phyloP scores from a whole-genome alignment of 2,113 vertebrate species.

The Camarhynchus parvulus region DNA sequence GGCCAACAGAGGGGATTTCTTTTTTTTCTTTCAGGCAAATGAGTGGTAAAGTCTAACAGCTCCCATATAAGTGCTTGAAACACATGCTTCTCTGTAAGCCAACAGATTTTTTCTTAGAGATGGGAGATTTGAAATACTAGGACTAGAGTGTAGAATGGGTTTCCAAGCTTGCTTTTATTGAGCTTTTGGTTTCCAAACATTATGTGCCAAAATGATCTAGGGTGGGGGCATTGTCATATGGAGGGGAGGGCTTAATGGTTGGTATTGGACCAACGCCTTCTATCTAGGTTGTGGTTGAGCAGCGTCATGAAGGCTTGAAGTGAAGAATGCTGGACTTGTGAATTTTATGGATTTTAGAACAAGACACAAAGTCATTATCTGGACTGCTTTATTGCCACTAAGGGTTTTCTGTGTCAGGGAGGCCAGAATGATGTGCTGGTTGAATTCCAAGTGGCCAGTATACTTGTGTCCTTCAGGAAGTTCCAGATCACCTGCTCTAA shows the following conservation, averaged over 20 bases:
- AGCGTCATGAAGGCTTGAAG: background rate
- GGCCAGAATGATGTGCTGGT: background rate
- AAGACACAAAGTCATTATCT: background rate
- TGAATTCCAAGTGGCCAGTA: background rate
- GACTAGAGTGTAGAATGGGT: background rate
- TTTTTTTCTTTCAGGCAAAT: slow-evolving; percentile 51
- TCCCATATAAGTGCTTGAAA: background rate
- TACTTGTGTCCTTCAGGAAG: background rate
- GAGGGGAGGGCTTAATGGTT: background rate
- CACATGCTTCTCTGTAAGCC: background rate
- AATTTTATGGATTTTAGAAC: background rate
- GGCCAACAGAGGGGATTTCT: slow-evolving; percentile 65
- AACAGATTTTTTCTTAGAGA: background rate
- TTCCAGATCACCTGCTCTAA: background rate
- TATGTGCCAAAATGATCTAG: background rate
- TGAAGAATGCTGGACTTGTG: background rate
- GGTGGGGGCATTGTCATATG: background rate
- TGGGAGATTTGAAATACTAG: background rate
- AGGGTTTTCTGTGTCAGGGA: background rate
- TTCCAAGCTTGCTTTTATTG: slow-evolving; percentile 1
- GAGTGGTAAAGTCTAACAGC: slow-evolving; percentile 42
- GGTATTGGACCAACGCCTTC: background rate
- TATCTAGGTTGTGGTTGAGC: background rate
- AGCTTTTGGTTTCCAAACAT: background rate
- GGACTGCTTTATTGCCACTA: background rate